Conservation (phyloP, 1,140 invertebrate species). For the Coelopa frigida region DNA sequence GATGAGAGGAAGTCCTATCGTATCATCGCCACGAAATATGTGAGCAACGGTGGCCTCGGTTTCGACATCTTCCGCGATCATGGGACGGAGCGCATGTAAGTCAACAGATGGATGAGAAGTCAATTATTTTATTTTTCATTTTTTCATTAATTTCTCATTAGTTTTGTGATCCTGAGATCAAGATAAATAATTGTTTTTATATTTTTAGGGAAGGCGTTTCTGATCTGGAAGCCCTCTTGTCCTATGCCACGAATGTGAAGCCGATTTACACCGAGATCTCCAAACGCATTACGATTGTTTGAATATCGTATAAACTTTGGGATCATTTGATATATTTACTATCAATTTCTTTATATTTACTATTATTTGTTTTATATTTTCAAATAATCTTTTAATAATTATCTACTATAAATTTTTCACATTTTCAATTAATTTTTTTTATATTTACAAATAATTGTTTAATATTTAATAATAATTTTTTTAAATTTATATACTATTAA, state of each 20-base stretch:
- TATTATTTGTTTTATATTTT: background rate
- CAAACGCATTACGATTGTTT: background rate
- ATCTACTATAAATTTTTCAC: too few species aligned
- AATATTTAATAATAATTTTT: too few species aligned
- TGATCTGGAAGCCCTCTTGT: background rate
- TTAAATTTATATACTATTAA: too few species aligned
- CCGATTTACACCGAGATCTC: slow-evolving; percentile 23
- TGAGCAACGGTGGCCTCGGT: slow-evolving; percentile 10
- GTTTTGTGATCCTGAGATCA: too few species aligned
- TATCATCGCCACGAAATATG: slow-evolving; percentile 9
- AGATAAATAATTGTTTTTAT: too few species aligned
- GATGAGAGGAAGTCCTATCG: slow-evolving; percentile 18
- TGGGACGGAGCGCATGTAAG: background rate
- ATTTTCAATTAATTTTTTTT: too few species aligned
- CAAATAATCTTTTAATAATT: too few species aligned
- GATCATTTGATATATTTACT: background rate
- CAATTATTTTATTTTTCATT: too few species aligned
- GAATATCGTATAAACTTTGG: too few species aligned
- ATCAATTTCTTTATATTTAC: background rate
- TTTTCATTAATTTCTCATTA: too few species aligned
- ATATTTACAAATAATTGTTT: too few species aligned
- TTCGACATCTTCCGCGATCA: slow-evolving; percentile 7
- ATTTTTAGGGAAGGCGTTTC: background rate
- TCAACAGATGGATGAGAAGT: too few species aligned
- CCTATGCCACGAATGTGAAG: background rate